Evolutionary conservation across 2,888 invertebrate genomes (phyloP).

Genomic region (Chironomus tentans): DNA sequence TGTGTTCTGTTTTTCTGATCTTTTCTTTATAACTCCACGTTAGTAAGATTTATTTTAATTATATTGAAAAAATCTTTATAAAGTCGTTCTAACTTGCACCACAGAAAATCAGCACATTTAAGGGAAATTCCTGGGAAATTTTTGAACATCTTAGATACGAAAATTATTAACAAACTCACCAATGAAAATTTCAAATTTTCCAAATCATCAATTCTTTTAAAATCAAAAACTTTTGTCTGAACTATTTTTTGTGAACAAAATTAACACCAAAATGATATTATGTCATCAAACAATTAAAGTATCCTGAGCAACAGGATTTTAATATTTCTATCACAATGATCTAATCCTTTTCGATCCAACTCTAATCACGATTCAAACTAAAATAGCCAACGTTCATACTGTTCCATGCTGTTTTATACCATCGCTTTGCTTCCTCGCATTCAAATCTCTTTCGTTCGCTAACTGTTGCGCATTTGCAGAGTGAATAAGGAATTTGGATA

Average conservation of each 20-base stretch:
- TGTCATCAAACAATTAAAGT: neutral
- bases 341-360: neutral
- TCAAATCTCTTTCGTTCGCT: conserved; percentile 10
- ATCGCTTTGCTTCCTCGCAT: conserved; percentile 13
- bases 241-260: neutral
- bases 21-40: no score
- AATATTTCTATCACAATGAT: neutral
- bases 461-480: conserved; percentile 25
- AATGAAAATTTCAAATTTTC: neutral
- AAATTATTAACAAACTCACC: neutral
- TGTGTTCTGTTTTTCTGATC: no score
- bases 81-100: no score
- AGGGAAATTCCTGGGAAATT: no score
- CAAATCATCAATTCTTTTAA: neutral
- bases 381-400: neutral
- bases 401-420: conserved; percentile 7
- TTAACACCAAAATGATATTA: neutral
- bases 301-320: neutral
- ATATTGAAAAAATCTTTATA: no score
- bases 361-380: neutral
- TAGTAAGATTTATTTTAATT: no score
- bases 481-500: neutral
- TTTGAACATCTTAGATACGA: no score
- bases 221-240: neutral
- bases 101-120: no score